Evolutionary conservation across 2,113 vertebrate species (phyloP).

Genomic region (Takifugu flavidus): DNA sequence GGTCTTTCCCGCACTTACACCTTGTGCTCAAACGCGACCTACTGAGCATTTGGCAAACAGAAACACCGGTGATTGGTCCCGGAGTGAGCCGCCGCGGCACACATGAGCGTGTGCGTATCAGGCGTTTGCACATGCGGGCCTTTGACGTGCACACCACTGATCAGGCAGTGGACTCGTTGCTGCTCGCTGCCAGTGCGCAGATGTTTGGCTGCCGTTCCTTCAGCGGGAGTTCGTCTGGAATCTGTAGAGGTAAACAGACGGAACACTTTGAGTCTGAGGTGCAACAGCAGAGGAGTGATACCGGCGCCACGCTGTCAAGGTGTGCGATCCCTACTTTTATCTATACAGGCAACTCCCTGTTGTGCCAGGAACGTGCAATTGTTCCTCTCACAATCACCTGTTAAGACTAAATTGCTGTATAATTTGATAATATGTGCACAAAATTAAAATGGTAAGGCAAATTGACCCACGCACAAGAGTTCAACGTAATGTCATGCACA

Average conservation of each 20-base stretch:
- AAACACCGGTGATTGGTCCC: not conserved
- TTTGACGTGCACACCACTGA: conserved; percentile 66
- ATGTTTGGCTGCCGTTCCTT: conserved; percentile 71
- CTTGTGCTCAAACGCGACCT: not conserved
- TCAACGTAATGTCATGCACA: too few relatives aligned
- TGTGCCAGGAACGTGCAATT: conserved; percentile 13
- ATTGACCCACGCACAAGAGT: too few relatives aligned
- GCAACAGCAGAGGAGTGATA: conserved; percentile 71
- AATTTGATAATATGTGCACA: too few relatives aligned
- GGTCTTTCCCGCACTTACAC: conserved; percentile 4
- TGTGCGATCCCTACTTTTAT: conserved; percentile 14
- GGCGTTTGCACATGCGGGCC: conserved; percentile 12
- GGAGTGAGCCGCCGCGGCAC: not conserved
- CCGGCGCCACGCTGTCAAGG: conserved; percentile 49
- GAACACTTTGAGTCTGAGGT: conserved; percentile 61
- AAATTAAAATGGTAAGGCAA: too few relatives aligned
- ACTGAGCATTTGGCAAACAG: conserved; percentile 12
- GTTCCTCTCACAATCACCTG: too few relatives aligned
- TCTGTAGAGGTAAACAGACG: conserved; percentile 74
- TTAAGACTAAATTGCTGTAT: too few relatives aligned
- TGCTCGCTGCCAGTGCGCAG: conserved; percentile 71
- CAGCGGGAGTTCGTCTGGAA: conserved; percentile 62
- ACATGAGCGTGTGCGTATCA: not conserved
- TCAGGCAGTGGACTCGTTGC: conserved; percentile 72
- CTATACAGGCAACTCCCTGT: conserved; percentile 16